phyloP scores from a whole-genome alignment of 2,888 invertebrate genomes.

The Pheosia gnoma region DNA sequence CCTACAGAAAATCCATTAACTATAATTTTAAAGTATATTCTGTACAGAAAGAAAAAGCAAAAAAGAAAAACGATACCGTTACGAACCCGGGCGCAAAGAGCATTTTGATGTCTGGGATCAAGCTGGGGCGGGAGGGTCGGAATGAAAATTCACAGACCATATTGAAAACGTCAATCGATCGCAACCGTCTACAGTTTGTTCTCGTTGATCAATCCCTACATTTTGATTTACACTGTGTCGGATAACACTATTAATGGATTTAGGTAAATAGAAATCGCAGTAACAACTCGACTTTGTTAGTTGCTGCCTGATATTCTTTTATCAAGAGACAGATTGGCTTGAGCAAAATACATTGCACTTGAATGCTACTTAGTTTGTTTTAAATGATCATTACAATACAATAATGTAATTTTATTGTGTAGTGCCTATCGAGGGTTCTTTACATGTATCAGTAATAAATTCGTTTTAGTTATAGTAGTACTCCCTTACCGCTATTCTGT shows the following conservation, averaged over 20 bases:
- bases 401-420: no score
- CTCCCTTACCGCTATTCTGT: not conserved
- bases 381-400: no score
- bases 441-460: no score
- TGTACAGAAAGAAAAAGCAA: not conserved
- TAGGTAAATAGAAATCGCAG: no score
- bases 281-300: no score
- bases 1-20: no score
- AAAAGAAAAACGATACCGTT: not conserved
- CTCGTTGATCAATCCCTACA: slow-evolving; percentile 21
- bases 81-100: not conserved
- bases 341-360: no score
- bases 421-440: no score
- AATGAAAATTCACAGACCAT: slow-evolving; percentile 40
- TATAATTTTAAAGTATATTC: not conserved
- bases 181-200: slow-evolving; percentile 29
- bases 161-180: slow-evolving; percentile 54
- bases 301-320: no score
- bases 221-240: slow-evolving; percentile 10
- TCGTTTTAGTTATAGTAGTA: no score
- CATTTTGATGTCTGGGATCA: slow-evolving; percentile 35
- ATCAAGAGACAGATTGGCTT: no score
- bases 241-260: slow-evolving; percentile 1
- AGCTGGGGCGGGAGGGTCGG: slow-evolving; percentile 15
- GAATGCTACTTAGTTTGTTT: no score